phyloP scores from a whole-genome alignment of 2,113 vertebrate genomes.

The Microcebus murinus region DNA sequence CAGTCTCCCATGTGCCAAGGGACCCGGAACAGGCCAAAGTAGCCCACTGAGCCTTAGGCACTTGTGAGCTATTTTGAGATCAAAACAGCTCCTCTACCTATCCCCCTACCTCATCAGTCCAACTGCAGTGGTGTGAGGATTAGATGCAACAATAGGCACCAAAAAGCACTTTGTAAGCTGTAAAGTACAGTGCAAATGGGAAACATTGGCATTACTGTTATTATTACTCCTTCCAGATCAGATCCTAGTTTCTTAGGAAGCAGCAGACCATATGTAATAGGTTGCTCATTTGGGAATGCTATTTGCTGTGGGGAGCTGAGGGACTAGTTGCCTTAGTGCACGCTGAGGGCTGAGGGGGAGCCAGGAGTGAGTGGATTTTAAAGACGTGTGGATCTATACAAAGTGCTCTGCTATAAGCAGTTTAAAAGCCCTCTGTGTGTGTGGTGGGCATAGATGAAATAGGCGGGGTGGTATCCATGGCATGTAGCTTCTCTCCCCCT shows the following conservation, averaged over 20 bases:
- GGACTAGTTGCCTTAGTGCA: background rate
- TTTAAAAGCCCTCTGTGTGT: background rate
- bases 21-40: background rate
- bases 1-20: background rate
- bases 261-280: background rate
- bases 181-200: conserved; percentile 3
- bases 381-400: background rate
- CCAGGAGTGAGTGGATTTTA: conserved; percentile 14
- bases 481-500: background rate
- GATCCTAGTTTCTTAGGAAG: conserved; percentile 18
- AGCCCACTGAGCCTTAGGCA: background rate
- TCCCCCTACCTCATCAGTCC: background rate
- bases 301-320: background rate
- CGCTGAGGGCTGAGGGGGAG: background rate
- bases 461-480: background rate
- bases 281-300: background rate
- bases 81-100: background rate
- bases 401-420: background rate
- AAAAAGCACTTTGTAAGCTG: conserved; percentile 27
- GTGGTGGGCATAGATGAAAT: background rate
- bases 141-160: background rate
- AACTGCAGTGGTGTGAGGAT: background rate
- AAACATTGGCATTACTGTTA: conserved; percentile 9
- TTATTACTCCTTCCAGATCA: conserved; percentile 7
- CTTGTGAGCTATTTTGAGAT: background rate